Evolutionary conservation across 2,797 vertebrate species (phyloP).

Genomic region (Hydrolagus colliei): DNA sequence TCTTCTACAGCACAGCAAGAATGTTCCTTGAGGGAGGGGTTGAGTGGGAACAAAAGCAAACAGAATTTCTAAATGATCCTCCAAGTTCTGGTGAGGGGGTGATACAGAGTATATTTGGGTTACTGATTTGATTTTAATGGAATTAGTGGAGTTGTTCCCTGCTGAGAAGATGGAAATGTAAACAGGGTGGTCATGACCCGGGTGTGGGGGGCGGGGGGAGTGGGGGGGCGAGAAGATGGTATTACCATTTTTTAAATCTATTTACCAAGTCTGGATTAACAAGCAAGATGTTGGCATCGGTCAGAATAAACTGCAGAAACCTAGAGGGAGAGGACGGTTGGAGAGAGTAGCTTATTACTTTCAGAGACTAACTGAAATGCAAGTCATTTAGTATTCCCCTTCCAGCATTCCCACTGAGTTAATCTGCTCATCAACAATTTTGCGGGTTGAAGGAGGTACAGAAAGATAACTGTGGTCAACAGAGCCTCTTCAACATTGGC

Average conservation of each 20-base stretch:
- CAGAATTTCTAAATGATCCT: too few relatives aligned
- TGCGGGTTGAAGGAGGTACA: neutral
- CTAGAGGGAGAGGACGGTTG: neutral
- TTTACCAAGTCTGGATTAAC: neutral
- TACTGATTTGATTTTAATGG: too few relatives aligned
- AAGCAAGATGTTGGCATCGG: neutral
- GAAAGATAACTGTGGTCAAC: neutral
- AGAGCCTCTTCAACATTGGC: neutral
- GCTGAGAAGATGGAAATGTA: neutral
- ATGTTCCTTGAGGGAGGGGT: too few relatives aligned
- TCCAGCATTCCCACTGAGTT: neutral
- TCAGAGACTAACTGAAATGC: neutral
- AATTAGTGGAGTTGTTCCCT: neutral
- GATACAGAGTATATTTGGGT: too few relatives aligned
- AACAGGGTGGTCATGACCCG: neutral
- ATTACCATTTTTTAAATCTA: neutral
- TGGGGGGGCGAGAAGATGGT: neutral
- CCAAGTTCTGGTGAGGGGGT: too few relatives aligned
- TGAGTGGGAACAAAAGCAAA: too few relatives aligned
- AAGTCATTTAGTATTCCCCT: constrained; percentile 16
- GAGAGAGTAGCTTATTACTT: neutral
- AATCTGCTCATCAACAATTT: neutral
- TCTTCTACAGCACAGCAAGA: too few relatives aligned
- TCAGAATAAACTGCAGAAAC: constrained; percentile 5
- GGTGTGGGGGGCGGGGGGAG: too few relatives aligned